Base-by-base conservation (phyloP, 30 jellyfish, hydroid and myxozoan species). In the Aurelia coerulea region DNA sequence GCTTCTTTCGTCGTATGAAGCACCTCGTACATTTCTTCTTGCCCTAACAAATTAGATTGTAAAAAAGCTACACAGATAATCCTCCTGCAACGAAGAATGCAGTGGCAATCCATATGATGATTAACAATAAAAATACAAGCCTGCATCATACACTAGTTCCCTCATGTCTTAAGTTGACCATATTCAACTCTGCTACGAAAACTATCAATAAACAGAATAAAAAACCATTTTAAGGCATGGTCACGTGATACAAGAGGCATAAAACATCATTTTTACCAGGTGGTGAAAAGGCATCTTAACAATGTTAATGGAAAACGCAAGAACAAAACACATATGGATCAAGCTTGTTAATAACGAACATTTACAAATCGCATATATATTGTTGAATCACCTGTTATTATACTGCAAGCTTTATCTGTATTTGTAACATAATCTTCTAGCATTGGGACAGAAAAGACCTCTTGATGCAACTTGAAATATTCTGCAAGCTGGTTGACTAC, bases 351-450 rank as follows among this genome's bases (percentile, higher is more conserved):
- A 18, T 18, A 18, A 5, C 34, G 41, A 64, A 64, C 32, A 64
- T 5, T 64, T 4, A 10, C 10, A 4, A 64, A 64, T 4, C 15
- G 84, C 23, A 29, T 39, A 29, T 19, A 34, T 8, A 0, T 50
- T 41, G 9, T 2, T 16, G 46, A 37, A n/a, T 16, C 5, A 79
- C 89, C 89, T 35, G 89, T 31, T 67, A 79, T 79, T 14, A 79
- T 79, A 69, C 89, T 79, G 19, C 80, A n/a, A 15, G 80, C 89
- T 64, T 79, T 79, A 65, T 79, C 89, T 4, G 65, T 42, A 62
- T 39, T 78, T 65, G 50, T 18, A 11, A 65, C 89, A 42, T 31
- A 79, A 16, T 65, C 64, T 49, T 64, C 41, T 1, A 64, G 79
- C 2, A 59, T 35, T 3, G 78, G 80, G n/a, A 72, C 89, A 10